A percentile compares a stretch with the other conserved stretches of the same genome.
Evolutionary conservation across 2,797 vertebrate genomes (phyloP).

Genomic region (Galago senegalensis): DNA sequence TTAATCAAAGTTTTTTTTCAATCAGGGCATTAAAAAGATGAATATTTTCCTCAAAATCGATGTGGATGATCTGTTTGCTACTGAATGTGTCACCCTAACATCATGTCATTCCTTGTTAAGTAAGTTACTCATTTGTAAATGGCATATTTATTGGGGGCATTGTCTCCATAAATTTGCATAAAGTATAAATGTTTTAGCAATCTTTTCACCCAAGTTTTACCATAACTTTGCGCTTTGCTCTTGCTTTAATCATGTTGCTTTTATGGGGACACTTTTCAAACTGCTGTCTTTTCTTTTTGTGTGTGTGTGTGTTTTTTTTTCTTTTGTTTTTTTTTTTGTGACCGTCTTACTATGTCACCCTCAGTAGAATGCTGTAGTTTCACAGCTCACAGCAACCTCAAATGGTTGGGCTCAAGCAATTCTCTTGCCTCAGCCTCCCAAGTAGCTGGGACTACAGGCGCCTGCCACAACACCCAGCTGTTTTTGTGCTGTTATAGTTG

Average conservation of each 20-base stretch:
- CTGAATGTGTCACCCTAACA: neutral
- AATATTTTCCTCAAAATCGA: neutral
- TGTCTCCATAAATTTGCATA: neutral
- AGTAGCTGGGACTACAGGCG: too few species aligned
- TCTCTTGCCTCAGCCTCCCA: too few species aligned
- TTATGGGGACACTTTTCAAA: too few species aligned
- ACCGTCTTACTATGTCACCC: too few species aligned
- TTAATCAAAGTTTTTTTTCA: neutral
- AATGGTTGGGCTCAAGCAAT: too few species aligned
- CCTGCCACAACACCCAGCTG: too few species aligned
- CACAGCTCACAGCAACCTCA: too few species aligned
- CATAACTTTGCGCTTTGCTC: neutral
- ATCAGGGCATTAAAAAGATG: neutral
- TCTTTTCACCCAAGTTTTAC: neutral
- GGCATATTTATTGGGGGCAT: too few species aligned
- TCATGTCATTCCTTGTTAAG: neutral
- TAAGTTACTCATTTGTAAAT: neutral
- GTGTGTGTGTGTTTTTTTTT: too few species aligned
- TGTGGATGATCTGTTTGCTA: neutral
- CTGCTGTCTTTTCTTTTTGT: neutral
- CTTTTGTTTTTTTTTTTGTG: neutral
- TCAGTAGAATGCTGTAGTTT: too few species aligned
- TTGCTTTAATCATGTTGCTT: neutral
- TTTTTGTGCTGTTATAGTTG: too few species aligned
- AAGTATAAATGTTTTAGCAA: neutral